A percentile compares a stretch with the other conserved stretches of the same genome.
These are phyloP conservation scores for Cremastobaeus sp. DNA, from an alignment of 2,888 invertebrate species.

Conservation along the genomic window DNA sequence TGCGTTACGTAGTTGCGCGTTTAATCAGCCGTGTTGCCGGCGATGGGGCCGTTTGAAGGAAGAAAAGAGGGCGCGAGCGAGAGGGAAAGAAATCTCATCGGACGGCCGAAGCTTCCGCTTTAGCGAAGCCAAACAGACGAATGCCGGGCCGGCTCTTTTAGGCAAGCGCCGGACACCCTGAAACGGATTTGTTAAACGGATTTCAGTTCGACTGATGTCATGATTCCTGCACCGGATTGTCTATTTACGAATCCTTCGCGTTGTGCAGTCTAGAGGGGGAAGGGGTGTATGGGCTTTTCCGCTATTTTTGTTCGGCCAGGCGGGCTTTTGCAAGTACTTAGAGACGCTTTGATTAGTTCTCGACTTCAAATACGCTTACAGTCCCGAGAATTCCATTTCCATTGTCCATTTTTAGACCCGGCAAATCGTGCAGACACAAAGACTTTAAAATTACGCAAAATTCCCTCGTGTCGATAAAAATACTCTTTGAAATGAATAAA, in stretches of 20 bases:
- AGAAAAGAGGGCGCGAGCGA: conserved; percentile 33
- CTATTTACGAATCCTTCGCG: conserved; percentile 42
- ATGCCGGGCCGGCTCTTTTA: conserved; percentile 41
- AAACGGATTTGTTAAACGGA: conserved; percentile 58
- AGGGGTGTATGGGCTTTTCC: conserved; percentile 10
- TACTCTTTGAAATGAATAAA: too few relatives aligned
- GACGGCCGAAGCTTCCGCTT: conserved; percentile 39
- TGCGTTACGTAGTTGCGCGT: conserved; percentile 77
- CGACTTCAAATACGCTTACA: conserved; percentile 34
- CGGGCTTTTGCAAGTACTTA: conserved; percentile 41
- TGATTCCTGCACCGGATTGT: conserved; percentile 42
- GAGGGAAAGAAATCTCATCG: conserved; percentile 58
- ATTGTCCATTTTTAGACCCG: neutral
- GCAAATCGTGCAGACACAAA: too few relatives aligned
- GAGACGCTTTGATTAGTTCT: conserved; percentile 47
- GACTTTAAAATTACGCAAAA: too few relatives aligned
- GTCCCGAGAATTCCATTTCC: neutral
- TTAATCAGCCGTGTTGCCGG: conserved; percentile 76
- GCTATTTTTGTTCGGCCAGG: conserved; percentile 36
- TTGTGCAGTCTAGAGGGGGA: neutral
- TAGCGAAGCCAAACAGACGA: conserved; percentile 59
- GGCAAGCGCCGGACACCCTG: conserved; percentile 41
- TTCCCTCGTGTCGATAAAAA: too few relatives aligned
- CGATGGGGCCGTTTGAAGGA: conserved; percentile 70
- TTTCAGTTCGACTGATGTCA: conserved; percentile 48